phyloP scores from a whole-genome alignment of 2,113 vertebrate species.

The Cisticola juncidis region DNA sequence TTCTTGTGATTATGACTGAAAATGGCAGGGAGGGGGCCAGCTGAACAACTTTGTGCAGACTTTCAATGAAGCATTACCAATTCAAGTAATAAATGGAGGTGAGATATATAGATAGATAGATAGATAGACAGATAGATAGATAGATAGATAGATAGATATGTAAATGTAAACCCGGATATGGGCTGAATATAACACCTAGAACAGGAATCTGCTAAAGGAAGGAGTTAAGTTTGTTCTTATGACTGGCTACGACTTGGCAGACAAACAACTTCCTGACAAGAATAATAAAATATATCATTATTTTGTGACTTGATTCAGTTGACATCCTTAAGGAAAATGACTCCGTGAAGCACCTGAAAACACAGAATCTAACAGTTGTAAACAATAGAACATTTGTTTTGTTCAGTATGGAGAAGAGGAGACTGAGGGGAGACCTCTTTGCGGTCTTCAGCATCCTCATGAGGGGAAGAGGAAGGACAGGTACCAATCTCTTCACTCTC shows the following conservation, averaged over 20 bases:
- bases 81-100: neutral
- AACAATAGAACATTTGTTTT: neutral
- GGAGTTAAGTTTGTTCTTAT: neutral
- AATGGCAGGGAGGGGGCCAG: accelerated
- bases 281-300: neutral
- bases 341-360: neutral
- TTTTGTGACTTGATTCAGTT: constrained; percentile 4
- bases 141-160: neutral
- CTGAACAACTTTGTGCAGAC: neutral
- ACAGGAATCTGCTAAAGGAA: neutral
- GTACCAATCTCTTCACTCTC: neutral
- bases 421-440: neutral
- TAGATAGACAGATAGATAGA: neutral
- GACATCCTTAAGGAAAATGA: neutral
- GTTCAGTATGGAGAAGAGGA: neutral
- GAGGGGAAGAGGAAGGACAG: neutral
- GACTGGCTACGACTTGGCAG: neutral
- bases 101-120: too few species aligned
- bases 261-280: neutral
- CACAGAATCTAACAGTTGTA: neutral
- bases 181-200: neutral
- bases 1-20: neutral
- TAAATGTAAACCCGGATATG: neutral
- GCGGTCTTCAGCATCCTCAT: neutral
- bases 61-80: neutral